Evolutionary conservation across 2,113 vertebrate species (phyloP), one percentile per base, ranked within the genome.

Genomic region (Mobula birostris): DNA sequence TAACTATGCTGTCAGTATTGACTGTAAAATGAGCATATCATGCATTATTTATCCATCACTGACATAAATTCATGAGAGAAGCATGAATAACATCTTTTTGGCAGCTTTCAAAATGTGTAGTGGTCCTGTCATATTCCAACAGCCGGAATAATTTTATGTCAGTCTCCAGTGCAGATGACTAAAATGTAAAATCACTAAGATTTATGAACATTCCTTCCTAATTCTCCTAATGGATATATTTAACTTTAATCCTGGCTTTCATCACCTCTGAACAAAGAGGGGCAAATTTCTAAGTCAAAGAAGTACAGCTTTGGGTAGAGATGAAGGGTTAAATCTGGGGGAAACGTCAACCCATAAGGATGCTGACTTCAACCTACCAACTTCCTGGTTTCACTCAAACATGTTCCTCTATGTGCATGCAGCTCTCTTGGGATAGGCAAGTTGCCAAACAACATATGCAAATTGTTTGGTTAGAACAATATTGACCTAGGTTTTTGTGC

Each of bases 1-100:
- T 74, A 74, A 93, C 91, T 56, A 93, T 74, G 68, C 91, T 93
- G 91, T 93, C 90, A 93, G 68, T 3, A 93, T 72, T 40, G 58
- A 93, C 72, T 48, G n/a, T 93, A 93, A 68, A 74, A 93, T 93
- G 40, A 74, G 90, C 24, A 24, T 93, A 93, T 48, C 68, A 74
- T 93, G 90, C 85, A 93, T 93, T 93, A 90, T 93, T 93, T 93
- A 72, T 70, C 68, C 21, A 93, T 40, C 36, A 93, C 36, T 93
- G 68, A 72, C 68, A 48, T 93, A 21, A n/a, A 61, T 90, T 83
- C 80, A 58, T 21, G 29, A 58, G n/a, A 72, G 66, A 92, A 70
- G 40, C 70, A 92, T 72, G 68, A 93, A 72, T 66, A 48, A 48
- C 48, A 24, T 66, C 66, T 27, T 74, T 93, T 76, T 93, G 68